A percentile compares a stretch with the other conserved stretches of the same genome.
phyloP scores from a whole-genome alignment of 2,113 vertebrate species.

The Melospiza melodia region DNA sequence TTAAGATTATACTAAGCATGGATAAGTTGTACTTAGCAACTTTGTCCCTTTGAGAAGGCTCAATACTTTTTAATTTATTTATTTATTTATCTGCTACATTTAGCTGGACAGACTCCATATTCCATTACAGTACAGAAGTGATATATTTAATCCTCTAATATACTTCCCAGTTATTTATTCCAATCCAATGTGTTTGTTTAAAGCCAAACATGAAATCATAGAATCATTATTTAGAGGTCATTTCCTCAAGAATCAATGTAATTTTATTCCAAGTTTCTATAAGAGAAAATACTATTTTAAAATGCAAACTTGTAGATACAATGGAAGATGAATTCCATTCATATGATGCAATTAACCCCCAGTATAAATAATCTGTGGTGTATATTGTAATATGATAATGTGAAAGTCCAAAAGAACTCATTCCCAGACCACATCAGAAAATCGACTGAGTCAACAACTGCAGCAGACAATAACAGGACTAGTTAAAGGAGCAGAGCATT shows the following conservation, averaged over 20 bases:
- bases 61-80: conserved; percentile 32
- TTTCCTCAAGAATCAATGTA: conserved; percentile 39
- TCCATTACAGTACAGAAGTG: conserved; percentile 17
- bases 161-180: neutral
- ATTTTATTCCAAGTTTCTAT: conserved; percentile 59
- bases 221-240: conserved; percentile 7
- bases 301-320: conserved; percentile 54
- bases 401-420: conserved; percentile 68
- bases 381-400: conserved; percentile 72
- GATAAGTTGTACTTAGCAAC: conserved; percentile 6
- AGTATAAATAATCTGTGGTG: conserved; percentile 70
- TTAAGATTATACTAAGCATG: neutral
- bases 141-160: conserved; percentile 10
- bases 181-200: neutral
- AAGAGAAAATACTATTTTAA: conserved; percentile 55
- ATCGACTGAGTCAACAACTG: conserved; percentile 74
- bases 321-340: conserved; percentile 73
- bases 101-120: conserved; percentile 39
- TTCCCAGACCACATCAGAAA: conserved; percentile 75
- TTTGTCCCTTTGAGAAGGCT: conserved; percentile 14
- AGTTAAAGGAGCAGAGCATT: conserved; percentile 63
- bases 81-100: conserved; percentile 30
- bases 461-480: conserved; percentile 53
- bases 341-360: conserved; percentile 73
- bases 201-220: neutral